These are phyloP conservation scores for Sphaerophoria rueppellii DNA, from an alignment of 2,888 invertebrate species.

Conservation along the genomic window DNA sequence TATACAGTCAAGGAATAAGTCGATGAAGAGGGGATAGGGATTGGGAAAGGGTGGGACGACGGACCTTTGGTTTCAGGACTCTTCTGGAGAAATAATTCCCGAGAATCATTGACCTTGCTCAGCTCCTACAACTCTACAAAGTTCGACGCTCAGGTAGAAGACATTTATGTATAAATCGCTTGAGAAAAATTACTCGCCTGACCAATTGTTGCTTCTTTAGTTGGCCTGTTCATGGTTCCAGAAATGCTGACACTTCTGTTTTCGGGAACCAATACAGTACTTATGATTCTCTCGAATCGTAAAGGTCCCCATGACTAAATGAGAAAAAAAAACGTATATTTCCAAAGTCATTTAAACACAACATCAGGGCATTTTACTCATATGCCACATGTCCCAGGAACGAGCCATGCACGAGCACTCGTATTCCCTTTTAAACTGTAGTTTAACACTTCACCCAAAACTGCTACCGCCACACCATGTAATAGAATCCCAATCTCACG, in stretches of 20 bases:
- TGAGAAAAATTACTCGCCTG: conserved; percentile 30
- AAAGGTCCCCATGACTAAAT: conserved; percentile 39
- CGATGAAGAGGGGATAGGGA: too few relatives aligned
- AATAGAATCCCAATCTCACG: conserved; percentile 26
- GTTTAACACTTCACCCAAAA: conserved; percentile 60
- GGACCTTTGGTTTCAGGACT: too few relatives aligned
- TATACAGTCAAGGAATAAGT: too few relatives aligned
- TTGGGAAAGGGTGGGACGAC: too few relatives aligned
- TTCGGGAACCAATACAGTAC: conserved; percentile 31
- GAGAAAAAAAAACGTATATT: conserved; percentile 16
- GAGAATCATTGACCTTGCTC: too few relatives aligned
- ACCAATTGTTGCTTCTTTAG: conserved; percentile 57
- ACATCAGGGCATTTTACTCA: conserved; percentile 57
- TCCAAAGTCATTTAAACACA: conserved; percentile 53
- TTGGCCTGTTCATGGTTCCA: conserved; percentile 43
- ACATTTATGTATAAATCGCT: conserved; percentile 21
- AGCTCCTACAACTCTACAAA: too few relatives aligned
- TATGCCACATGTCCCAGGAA: conserved; percentile 49
- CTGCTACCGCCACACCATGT: not conserved
- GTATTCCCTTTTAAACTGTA: conserved; percentile 5
- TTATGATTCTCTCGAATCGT: conserved; percentile 11
- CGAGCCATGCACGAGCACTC: conserved; percentile 6
- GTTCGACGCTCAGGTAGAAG: too few relatives aligned
- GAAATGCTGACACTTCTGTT: conserved; percentile 42
- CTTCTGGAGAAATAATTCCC: too few relatives aligned